phyloP scores from a whole-genome alignment of 2,797 vertebrate species.

The Denticeps clupeoides region DNA sequence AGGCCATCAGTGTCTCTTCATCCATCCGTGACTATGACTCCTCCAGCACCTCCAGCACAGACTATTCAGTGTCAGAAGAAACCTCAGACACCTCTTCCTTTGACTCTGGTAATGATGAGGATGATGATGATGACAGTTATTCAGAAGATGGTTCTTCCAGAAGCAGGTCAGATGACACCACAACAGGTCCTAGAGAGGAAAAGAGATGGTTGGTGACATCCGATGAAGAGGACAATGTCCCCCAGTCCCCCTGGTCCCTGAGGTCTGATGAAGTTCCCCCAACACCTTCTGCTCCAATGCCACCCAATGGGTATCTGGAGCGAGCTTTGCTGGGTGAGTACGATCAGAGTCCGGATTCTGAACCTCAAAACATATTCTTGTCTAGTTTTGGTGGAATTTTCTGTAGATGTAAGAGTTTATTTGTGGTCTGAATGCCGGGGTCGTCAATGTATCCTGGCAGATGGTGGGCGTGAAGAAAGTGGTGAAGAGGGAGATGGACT shows the following conservation, averaged over 20 bases:
- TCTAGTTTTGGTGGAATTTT: too few species aligned
- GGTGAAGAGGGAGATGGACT: too few species aligned
- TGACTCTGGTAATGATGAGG: constrained; percentile 23
- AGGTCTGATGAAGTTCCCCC: constrained; percentile 37
- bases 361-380: too few species aligned
- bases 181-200: constrained; percentile 9
- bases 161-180: constrained; percentile 21
- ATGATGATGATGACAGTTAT: constrained; percentile 19
- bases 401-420: too few species aligned
- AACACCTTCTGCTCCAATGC: constrained; percentile 39
- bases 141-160: neutral
- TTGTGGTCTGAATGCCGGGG: too few species aligned
- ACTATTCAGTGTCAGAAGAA: constrained; percentile 59
- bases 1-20: constrained; percentile 44
- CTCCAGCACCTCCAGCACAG: constrained; percentile 34
- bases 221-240: constrained; percentile 47
- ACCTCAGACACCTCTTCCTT: constrained; percentile 25
- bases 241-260: neutral
- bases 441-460: too few species aligned
- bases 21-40: constrained; percentile 51
- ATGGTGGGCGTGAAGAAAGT: too few species aligned
- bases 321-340: constrained; percentile 36
- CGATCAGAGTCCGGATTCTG: too few species aligned
- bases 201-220: constrained; percentile 47
- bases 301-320: constrained; percentile 52